These are phyloP conservation scores for Polietes domitor DNA, from an alignment of 2,888 invertebrate species.

Conservation along the genomic window DNA sequence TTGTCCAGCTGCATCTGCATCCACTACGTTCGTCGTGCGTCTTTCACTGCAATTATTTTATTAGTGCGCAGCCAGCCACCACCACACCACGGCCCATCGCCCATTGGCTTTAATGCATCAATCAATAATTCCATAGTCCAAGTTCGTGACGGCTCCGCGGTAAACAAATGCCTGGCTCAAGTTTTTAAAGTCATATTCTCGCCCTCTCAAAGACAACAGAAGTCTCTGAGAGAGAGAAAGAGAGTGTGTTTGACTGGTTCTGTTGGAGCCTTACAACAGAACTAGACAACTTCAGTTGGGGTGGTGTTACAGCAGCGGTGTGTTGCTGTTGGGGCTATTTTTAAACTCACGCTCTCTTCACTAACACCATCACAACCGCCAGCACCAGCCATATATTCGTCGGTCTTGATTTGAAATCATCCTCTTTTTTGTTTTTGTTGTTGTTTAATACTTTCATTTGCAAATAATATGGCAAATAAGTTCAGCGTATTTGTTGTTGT, in stretches of 20 bases:
- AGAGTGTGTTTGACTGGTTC: conserved; percentile 60
- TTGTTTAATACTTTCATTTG: conserved; percentile 57
- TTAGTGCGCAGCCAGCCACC: conserved; percentile 63
- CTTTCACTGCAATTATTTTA: conserved; percentile 68
- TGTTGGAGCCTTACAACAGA: conserved; percentile 47
- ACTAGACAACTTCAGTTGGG: not conserved
- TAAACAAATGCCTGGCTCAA: not conserved
- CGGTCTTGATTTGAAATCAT: not conserved
- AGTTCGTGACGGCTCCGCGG: not conserved
- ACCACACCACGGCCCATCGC: too few relatives aligned
- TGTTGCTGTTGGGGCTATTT: conserved; percentile 55
- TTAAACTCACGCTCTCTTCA: conserved; percentile 59
- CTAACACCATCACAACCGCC: conserved; percentile 4
- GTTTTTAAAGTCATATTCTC: not conserved
- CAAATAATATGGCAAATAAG: conserved; percentile 42
- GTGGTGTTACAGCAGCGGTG: conserved; percentile 25
- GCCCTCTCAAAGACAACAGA: not conserved
- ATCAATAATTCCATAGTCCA: conserved; percentile 64
- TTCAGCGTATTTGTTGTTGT: conserved; percentile 6
- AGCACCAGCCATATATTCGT: not conserved
- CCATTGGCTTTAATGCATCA: conserved; percentile 63
- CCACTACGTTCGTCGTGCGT: conserved; percentile 10
- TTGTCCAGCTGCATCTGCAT: conserved; percentile 25
- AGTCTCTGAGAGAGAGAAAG: conserved; percentile 1
- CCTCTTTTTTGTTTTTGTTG: too few relatives aligned